Evolutionary conservation across 2,797 vertebrate genomes (phyloP).

Genomic region (Sebastiscus tertius): DNA sequence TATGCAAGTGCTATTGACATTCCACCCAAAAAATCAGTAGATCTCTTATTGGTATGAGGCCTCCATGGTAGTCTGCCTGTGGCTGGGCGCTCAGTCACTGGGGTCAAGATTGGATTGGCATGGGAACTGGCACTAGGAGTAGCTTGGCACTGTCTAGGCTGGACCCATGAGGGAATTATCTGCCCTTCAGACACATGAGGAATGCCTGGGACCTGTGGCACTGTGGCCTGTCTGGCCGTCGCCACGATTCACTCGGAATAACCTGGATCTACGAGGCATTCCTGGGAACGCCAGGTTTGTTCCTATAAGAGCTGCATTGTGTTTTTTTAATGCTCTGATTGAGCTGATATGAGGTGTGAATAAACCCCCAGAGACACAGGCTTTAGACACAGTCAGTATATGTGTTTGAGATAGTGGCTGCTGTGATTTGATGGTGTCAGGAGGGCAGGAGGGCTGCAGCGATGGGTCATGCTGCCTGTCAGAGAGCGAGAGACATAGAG

Average conservation of each 20-base stretch:
- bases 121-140: conserved; percentile 72
- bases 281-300: conserved; percentile 7
- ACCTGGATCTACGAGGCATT: conserved; percentile 53
- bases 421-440: conserved; percentile 49
- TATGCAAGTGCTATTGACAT: conserved; percentile 50
- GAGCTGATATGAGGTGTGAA: conserved; percentile 55
- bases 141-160: conserved; percentile 54
- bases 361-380: conserved; percentile 26
- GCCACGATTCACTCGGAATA: conserved; percentile 44
- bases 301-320: conserved; percentile 23
- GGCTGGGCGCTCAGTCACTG: conserved; percentile 36
- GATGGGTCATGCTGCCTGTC: conserved; percentile 43
- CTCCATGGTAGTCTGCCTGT: conserved; percentile 31
- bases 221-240: conserved; percentile 45
- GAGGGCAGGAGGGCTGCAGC: conserved; percentile 42
- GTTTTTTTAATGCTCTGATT: conserved; percentile 38
- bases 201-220: conserved; percentile 67
- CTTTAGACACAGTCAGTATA: conserved; percentile 33
- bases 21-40: conserved; percentile 22
- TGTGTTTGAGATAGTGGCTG: conserved; percentile 31
- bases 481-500: conserved; percentile 38
- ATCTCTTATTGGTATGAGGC: conserved; percentile 52
- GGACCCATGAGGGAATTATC: conserved; percentile 72
- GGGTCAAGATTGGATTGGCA: conserved; percentile 69
- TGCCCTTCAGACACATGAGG: conserved; percentile 67